phyloP scores from a whole-genome alignment of 2,888 invertebrate genomes.

The Mesorhabditis belari region DNA sequence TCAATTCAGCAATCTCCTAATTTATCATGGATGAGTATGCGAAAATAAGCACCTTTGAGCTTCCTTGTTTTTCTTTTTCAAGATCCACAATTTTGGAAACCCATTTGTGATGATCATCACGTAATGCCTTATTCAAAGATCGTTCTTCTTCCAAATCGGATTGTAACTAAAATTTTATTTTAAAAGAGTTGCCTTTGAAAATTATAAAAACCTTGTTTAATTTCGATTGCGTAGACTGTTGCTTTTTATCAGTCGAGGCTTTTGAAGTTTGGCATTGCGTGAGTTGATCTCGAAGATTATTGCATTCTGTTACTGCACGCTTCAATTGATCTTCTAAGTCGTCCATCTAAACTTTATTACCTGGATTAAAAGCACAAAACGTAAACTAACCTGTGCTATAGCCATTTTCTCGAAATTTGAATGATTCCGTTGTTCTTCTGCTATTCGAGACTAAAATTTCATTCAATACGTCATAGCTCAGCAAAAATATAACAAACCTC shows the following conservation, averaged over 20 bases:
- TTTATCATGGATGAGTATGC: not conserved
- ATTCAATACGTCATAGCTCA: not conserved
- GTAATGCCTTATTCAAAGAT: constrained; percentile 68
- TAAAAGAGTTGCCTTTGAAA: not conserved
- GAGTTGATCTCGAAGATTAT: constrained; percentile 26
- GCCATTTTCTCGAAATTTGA: constrained; percentile 54
- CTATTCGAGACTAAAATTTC: constrained; percentile 9
- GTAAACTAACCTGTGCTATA: constrained; percentile 42
- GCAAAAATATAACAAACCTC: constrained; percentile 5
- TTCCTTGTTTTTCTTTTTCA: constrained; percentile 53
- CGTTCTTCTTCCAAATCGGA: constrained; percentile 40
- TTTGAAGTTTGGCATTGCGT: constrained; percentile 16
- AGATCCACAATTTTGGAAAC: constrained; percentile 60
- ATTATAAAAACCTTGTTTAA: constrained; percentile 55
- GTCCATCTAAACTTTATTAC: constrained; percentile 46
- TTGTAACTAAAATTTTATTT: constrained; percentile 8
- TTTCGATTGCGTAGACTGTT: constrained; percentile 67
- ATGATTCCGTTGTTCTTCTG: constrained; percentile 67
- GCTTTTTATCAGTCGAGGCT: constrained; percentile 65
- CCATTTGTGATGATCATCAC: constrained; percentile 69
- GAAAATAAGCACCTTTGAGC: constrained; percentile 44
- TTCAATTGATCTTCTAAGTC: constrained; percentile 61
- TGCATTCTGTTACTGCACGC: constrained; percentile 59
- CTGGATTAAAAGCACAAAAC: not conserved
- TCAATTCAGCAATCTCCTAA: constrained; percentile 70